Percentiles rank a stretch among this genome's conserved stretches.
Evolutionary conservation across 2,888 invertebrate species (phyloP).

Genomic region (Mimas tiliae): DNA sequence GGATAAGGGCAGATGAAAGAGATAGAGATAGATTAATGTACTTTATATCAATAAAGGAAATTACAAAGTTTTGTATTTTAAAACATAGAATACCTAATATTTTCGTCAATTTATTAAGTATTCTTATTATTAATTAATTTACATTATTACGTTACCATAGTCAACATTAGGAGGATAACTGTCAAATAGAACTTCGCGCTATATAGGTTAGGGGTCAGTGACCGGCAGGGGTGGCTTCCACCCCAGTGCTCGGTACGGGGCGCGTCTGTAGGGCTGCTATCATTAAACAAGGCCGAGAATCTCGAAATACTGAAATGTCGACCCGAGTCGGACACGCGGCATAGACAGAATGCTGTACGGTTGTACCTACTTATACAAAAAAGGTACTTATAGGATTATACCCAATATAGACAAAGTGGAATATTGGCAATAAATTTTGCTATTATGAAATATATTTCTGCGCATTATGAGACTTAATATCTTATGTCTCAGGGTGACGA

Average conservation of each 20-base stretch:
- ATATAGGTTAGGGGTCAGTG: slow-evolving; percentile 50
- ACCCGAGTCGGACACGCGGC: not conserved
- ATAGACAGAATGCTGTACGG: not conserved
- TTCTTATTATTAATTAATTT: too few relatives aligned
- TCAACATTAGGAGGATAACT: slow-evolving; percentile 8
- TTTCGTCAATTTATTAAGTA: too few relatives aligned
- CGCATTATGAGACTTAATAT: too few relatives aligned
- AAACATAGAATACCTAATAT: too few relatives aligned
- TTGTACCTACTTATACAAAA: not conserved
- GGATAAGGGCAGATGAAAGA: too few relatives aligned
- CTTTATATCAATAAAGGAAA: too few relatives aligned
- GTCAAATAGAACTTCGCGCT: slow-evolving; percentile 17
- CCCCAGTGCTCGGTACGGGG: slow-evolving; percentile 21
- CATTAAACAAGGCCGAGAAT: slow-evolving; percentile 18
- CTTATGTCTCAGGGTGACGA: too few relatives aligned
- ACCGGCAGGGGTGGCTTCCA: slow-evolving; percentile 37
- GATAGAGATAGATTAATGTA: too few relatives aligned
- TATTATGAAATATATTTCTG: too few relatives aligned
- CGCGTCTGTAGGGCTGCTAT: slow-evolving; percentile 22
- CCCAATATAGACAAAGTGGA: too few relatives aligned
- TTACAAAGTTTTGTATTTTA: too few relatives aligned
- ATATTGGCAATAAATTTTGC: too few relatives aligned
- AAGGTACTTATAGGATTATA: not conserved
- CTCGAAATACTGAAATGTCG: not conserved
- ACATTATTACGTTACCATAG: not conserved